Conservation (phyloP, 2,113 vertebrate genomes). For the Datnioides undecimradiatus region DNA sequence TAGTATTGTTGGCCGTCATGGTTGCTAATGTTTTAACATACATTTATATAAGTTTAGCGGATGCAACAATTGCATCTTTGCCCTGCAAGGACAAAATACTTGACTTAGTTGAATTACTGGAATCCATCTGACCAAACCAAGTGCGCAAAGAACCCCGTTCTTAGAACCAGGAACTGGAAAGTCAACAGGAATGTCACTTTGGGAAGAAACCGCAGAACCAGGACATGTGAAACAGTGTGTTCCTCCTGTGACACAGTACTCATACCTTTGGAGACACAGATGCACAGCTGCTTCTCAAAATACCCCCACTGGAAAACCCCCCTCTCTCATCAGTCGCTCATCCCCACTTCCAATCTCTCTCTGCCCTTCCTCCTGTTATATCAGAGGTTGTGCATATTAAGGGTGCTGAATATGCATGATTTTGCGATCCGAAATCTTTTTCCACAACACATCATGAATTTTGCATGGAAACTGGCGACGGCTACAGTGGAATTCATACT, state of each 20-base stretch:
- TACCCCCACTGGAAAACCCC: slow-evolving; percentile 78
- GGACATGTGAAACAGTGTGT: slow-evolving; percentile 45
- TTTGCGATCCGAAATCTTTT: slow-evolving; percentile 10
- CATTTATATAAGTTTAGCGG: background rate
- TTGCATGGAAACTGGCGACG: slow-evolving; percentile 46
- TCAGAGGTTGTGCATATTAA: slow-evolving; percentile 11
- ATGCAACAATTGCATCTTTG: background rate
- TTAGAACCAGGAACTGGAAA: background rate
- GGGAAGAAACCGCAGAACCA: slow-evolving; percentile 14
- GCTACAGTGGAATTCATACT: slow-evolving; percentile 34
- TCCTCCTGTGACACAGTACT: slow-evolving; percentile 59
- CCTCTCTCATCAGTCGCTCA: slow-evolving; percentile 39
- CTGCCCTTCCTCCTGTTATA: background rate
- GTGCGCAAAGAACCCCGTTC: background rate
- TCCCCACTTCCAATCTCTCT: slow-evolving; percentile 14
- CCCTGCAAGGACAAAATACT: background rate
- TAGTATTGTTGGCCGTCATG: background rate
- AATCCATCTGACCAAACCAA: background rate
- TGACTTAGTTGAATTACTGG: background rate
- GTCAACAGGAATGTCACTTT: background rate
- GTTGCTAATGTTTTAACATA: slow-evolving; percentile 10
- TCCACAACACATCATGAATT: slow-evolving; percentile 30
- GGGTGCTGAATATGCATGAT: slow-evolving; percentile 40
- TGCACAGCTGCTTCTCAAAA: slow-evolving; percentile 82
- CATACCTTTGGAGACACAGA: slow-evolving; percentile 68